These are phyloP conservation scores for Grantiella picta DNA, from an alignment of 2,113 vertebrate species.

Conservation along the genomic window DNA sequence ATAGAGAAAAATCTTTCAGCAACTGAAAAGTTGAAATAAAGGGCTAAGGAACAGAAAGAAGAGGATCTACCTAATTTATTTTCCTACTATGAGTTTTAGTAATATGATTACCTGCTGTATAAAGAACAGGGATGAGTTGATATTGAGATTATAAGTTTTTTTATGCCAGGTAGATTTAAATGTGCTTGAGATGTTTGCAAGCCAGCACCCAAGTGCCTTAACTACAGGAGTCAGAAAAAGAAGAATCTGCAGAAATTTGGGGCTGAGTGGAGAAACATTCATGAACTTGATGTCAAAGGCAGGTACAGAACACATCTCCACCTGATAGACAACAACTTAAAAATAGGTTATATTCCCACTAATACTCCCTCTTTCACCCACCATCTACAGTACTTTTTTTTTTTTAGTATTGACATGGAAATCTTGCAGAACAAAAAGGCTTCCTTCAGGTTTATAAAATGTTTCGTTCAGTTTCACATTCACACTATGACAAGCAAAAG, in stretches of 20 bases:
- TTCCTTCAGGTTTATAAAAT: neutral
- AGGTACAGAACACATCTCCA: neutral
- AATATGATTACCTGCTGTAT: neutral
- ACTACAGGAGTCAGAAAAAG: neutral
- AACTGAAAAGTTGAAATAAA: neutral
- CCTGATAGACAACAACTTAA: neutral
- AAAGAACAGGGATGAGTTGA: neutral
- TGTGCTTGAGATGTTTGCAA: neutral
- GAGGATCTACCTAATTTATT: neutral
- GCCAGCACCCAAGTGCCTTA: neutral
- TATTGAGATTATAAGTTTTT: neutral
- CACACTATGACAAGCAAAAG: neutral
- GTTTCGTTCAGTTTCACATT: neutral
- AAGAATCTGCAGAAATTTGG: neutral
- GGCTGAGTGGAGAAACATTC: neutral
- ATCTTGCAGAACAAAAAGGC: neutral
- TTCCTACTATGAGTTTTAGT: neutral
- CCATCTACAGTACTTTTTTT: neutral
- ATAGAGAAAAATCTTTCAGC: neutral
- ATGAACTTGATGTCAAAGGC: neutral
- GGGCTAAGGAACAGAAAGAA: neutral
- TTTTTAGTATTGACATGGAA: neutral
- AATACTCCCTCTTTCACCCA: neutral
- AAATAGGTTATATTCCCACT: neutral
- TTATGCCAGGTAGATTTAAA: neutral